Evolutionary conservation across 2,113 vertebrate species (phyloP).

Genomic region (Neodon shergylaensis): DNA sequence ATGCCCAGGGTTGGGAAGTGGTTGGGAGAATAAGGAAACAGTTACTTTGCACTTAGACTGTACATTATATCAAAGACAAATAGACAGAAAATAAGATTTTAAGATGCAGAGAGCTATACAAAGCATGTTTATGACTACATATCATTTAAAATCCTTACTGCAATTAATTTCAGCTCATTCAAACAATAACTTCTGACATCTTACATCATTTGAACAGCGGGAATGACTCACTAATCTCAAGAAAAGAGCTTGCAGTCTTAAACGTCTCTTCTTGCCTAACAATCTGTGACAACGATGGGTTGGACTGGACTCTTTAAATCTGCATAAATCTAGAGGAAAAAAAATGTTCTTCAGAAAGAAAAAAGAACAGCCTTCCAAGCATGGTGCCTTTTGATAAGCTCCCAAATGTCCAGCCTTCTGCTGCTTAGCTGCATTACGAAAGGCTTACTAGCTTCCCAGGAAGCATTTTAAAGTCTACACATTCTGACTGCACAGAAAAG

Average conservation of each 20-base stretch:
- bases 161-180: constrained; percentile 48
- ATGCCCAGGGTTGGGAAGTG: not conserved
- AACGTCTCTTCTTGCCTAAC: constrained; percentile 49
- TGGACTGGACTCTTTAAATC: constrained; percentile 24
- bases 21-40: not conserved
- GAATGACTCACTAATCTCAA: constrained; percentile 64
- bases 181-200: constrained; percentile 36
- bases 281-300: constrained; percentile 36
- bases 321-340: constrained; percentile 44
- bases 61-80: not conserved
- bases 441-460: constrained; percentile 18
- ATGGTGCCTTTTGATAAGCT: constrained; percentile 30
- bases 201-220: constrained; percentile 34
- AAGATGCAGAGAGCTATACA: not conserved
- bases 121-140: constrained; percentile 29
- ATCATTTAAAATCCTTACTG: constrained; percentile 40
- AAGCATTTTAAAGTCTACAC: constrained; percentile 31
- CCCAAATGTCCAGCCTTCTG: constrained; percentile 44
- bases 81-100: not conserved
- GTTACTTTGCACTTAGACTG: not conserved
- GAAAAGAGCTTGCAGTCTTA: constrained; percentile 51
- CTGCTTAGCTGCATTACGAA: constrained; percentile 22
- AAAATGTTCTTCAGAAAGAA: constrained; percentile 19
- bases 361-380: constrained; percentile 46
- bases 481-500: not conserved